Conservation (phyloP, 53 echinoderm and acorn worm species). For the Luidia sarsii region DNA sequence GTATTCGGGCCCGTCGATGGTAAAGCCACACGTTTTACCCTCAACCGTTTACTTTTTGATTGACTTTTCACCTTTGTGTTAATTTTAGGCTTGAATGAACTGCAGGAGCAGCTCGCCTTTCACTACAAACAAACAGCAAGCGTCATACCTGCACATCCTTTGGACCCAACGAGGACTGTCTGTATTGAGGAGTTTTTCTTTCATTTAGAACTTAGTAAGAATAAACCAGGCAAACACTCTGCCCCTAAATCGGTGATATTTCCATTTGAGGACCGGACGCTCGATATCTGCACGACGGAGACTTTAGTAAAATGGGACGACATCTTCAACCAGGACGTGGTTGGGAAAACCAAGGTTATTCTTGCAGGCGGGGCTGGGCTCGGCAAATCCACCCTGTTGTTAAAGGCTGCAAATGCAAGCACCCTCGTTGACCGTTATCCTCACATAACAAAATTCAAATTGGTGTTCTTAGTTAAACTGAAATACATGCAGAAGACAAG, state of each 20-base stretch:
- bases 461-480: not conserved
- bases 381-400: not conserved
- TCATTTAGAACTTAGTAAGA: not conserved
- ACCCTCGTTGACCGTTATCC: not conserved
- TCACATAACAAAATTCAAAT: not conserved
- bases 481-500: not conserved
- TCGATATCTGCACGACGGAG: not conserved
- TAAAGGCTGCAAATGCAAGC: not conserved
- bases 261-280: not conserved
- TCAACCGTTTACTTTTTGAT: no score
- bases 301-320: not conserved
- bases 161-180: not conserved
- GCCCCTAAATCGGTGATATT: not conserved
- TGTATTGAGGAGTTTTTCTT: not conserved
- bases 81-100: no score
- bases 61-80: no score
- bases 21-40: no score
- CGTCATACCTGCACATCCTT: not conserved
- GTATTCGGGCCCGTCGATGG: no score
- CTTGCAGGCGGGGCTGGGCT: constrained; percentile 6
- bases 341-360: not conserved
- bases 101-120: not conserved
- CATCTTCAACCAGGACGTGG: not conserved
- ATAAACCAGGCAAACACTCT: not conserved
- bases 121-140: constrained; percentile 5